Base-by-base conservation (phyloP, 1,140 invertebrate genomes). In the Coenobita brevimanus region DNA sequence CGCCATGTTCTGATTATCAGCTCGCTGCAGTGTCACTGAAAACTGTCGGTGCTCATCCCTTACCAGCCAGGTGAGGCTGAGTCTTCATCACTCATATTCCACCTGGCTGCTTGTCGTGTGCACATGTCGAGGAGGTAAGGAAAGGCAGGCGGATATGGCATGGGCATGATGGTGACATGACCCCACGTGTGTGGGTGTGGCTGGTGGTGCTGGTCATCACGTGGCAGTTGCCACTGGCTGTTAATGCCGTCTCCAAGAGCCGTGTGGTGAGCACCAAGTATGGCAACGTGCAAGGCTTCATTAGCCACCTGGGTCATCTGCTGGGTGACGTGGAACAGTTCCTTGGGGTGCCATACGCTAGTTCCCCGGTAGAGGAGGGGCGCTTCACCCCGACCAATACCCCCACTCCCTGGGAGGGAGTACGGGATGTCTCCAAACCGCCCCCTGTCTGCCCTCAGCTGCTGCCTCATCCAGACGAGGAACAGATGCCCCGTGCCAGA, bases 331-430 rank as follows among this genome's bases (percentile, higher is more conserved):
- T 99, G 15, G 97, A 98, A 93, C 96, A 97, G 79, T 99, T 98
- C 92, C 94, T 97, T 15, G 98, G 98, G 0, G 96, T 99, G 60
- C 97, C 98, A 0, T 99, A 99, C 92, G 98, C 98, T 15, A 97
- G 97, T 36, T 96, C 98, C 38, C 98, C 98, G 3, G 94, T 97
- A 1, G 97, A 97, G 21, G 95, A 95, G 78, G 93, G 99, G 36
- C 94, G 98, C 43, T 98, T 99, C 92, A 98, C 98, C 96, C 97
- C 97, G 4, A 97, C 97, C 13, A n/a, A n/a, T n/a, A n/a, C n/a
- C n/a, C n/a, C n/a, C n/a, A n/a, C n/a, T n/a, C n/a, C n/a, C n/a
- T n/a, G n/a, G n/a, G n/a, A n/a, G n/a, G n/a, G n/a, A n/a, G n/a
- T n/a, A n/a, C n/a, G n/a, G n/a, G n/a, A n/a, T n/a, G n/a, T n/a